phyloP scores from a whole-genome alignment of 1,140 invertebrate genomes.

The Drosophila novamexicana region DNA sequence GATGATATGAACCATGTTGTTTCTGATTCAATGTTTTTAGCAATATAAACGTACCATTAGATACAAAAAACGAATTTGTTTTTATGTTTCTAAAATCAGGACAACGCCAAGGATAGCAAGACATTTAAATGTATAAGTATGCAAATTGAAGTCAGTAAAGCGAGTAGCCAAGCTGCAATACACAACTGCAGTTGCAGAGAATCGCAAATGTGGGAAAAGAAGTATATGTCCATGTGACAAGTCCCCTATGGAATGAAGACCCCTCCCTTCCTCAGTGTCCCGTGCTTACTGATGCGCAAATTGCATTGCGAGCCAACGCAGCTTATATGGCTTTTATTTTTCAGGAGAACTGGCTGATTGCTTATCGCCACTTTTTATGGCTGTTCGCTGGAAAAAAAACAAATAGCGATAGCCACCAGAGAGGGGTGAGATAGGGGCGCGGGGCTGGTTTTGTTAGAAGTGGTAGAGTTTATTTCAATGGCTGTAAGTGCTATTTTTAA shows the following conservation, averaged over 20 bases:
- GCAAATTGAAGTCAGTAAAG: slow-evolving; percentile 46
- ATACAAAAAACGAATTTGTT: not conserved
- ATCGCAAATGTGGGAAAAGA: slow-evolving; percentile 41
- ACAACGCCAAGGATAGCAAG: not conserved
- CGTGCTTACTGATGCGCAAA: slow-evolving; percentile 53
- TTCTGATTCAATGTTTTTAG: not conserved
- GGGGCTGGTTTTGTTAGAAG: not conserved
- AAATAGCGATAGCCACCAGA: slow-evolving; percentile 7
- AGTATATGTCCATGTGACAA: slow-evolving; percentile 6
- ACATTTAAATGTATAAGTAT: not conserved
- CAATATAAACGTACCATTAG: not conserved
- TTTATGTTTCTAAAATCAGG: not conserved
- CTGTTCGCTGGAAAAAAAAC: slow-evolving; percentile 25
- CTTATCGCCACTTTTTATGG: slow-evolving; percentile 50
- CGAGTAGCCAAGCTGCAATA: slow-evolving; percentile 14
- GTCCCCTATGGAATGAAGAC: not conserved
- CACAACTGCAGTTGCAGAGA: slow-evolving; percentile 38
- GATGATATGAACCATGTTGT: not conserved
- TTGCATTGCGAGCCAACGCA: slow-evolving; percentile 56
- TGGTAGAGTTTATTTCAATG: slow-evolving; percentile 16
- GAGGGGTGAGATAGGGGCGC: not conserved
- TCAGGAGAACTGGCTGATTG: slow-evolving; percentile 34
- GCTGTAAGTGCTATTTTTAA: slow-evolving; percentile 42
- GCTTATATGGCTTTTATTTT: slow-evolving; percentile 37
- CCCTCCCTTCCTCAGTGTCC: not conserved